Evolutionary conservation across 2,797 vertebrate species (phyloP), one percentile per base, ranked within the genome.

Genomic region (Dryobates pubescens): DNA sequence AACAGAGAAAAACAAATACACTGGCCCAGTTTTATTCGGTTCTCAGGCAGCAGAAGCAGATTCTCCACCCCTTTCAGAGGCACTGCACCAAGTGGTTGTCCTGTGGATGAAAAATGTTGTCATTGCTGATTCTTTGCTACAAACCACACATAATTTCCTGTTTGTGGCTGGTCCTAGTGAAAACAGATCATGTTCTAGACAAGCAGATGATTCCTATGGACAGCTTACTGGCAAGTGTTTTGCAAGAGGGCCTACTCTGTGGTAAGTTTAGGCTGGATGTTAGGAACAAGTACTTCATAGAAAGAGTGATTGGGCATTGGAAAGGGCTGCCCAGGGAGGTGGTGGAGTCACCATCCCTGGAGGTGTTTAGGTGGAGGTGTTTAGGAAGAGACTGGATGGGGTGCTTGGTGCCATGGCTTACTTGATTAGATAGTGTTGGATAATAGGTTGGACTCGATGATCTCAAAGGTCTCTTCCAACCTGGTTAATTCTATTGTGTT

Each of bases 41-140:
- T 34, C 4, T 56, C 2, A 38, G 36, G 53, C 29, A 73, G 20
- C n/a, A 70, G 56, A 64, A 91, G 30, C 7, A 74, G 45, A 65
- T 45, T 6, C 54, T 53, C 54, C 71, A 18, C 4, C 14, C 61
- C 30, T 22, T 76, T 61, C 82, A 68, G 18, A 49, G 59, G 10
- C 51, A 17, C 53, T 9, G 13, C 61, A 56, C 20, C n/a, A 49
- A 32, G 34, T 6, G 4, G 14, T 26, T 17, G 22, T 34, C 41
- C 70, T 15, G 2, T 1, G 2, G 68, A 49, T 19, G 29, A 4
- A 20, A 67, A 45, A 30, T 4, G 2, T 5, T 41, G 8, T 23
- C 47, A 27, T 10, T 2, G 6, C 8, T 29, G 43, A n/a, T 26
- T 41, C 47, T 77, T 81, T 1, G 1, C 30, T 32, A 32, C n/a